phyloP scores from a whole-genome alignment of 2,797 vertebrate species.

The Catharus ustulatus region DNA sequence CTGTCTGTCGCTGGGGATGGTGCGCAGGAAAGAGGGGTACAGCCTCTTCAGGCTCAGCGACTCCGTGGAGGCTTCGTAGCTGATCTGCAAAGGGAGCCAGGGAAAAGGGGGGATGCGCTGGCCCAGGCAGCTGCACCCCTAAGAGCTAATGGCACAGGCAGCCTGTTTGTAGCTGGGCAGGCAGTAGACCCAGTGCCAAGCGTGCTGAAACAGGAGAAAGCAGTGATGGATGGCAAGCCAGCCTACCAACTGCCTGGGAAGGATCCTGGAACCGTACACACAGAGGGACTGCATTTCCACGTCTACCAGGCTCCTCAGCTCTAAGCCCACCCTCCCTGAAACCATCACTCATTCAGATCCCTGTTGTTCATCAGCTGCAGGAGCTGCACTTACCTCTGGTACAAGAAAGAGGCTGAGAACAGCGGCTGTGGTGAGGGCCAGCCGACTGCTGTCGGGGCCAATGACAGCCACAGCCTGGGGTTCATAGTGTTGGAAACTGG shows the following conservation, averaged over 20 bases:
- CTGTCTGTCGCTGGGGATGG: conserved; percentile 76
- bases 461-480: conserved; percentile 77
- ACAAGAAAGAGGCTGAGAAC: conserved; percentile 80
- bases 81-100: conserved; percentile 59
- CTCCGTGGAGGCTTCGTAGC: conserved; percentile 77
- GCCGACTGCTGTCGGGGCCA: conserved; percentile 82
- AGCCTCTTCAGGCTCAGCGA: conserved; percentile 76
- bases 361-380: rapidly evolving
- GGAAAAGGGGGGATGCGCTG: neutral
- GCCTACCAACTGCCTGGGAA: neutral
- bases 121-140: neutral
- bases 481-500: neutral
- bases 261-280: rapidly evolving
- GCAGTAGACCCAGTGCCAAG: rapidly evolving
- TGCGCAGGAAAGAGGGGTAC: conserved; percentile 83
- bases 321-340: neutral
- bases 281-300: neutral
- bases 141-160: rapidly evolving
- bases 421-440: conserved; percentile 74
- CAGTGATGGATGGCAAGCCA: neutral
- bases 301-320: neutral
- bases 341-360: rapidly evolving
- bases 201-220: rapidly evolving
- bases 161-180: neutral
- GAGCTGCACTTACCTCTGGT: conserved; percentile 77